phyloP scores from a whole-genome alignment of 2,113 vertebrate species.

The Melanerpes aurifrons region DNA sequence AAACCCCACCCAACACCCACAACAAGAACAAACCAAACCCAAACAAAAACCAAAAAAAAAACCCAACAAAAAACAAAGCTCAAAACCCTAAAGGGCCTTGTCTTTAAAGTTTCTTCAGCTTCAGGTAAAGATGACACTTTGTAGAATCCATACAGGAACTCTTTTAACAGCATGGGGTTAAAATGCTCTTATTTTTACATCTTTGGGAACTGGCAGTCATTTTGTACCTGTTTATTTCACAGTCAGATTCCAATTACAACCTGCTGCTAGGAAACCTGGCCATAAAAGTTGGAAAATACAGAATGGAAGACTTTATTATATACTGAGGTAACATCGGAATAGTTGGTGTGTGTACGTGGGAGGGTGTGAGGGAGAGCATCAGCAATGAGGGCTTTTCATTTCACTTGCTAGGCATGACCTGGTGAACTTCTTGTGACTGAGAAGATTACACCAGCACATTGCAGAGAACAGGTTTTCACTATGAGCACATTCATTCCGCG shows the following conservation, averaged over 20 bases:
- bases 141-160: not conserved
- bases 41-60: not conserved
- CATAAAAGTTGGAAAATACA: slow-evolving; percentile 18
- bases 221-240: slow-evolving; percentile 50
- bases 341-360: not conserved
- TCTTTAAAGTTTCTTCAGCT: not conserved
- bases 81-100: not conserved
- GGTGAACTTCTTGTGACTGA: not conserved
- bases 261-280: slow-evolving; percentile 26
- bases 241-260: slow-evolving; percentile 24
- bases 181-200: slow-evolving; percentile 28
- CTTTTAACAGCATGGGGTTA: slow-evolving; percentile 1
- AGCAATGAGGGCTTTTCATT: not conserved
- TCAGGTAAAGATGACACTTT: not conserved
- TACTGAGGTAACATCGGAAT: not conserved
- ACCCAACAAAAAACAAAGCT: too few species aligned
- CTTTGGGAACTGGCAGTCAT: slow-evolving; percentile 5
- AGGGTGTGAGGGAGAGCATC: not conserved
- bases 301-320: not conserved
- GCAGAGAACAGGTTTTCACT: not conserved
- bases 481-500: not conserved
- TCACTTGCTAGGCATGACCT: not conserved
- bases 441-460: not conserved
- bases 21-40: too few species aligned
- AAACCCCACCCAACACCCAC: too few species aligned